phyloP scores from a whole-genome alignment of 2,113 vertebrate species.

The Corynorhinus townsendii region DNA sequence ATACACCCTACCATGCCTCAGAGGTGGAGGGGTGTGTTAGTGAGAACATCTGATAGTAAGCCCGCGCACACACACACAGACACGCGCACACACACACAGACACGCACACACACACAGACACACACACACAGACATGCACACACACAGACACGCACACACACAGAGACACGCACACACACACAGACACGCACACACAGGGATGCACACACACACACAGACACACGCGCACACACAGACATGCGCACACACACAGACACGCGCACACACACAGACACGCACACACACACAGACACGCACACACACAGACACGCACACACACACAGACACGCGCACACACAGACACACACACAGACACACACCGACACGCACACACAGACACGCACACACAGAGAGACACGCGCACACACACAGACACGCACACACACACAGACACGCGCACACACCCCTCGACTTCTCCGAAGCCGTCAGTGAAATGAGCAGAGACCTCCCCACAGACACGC shows the following conservation, averaged over 20 bases:
- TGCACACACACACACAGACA: too few species aligned
- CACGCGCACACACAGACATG: not conserved
- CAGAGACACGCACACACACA: not conserved
- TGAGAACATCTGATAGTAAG: constrained; percentile 71
- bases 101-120: not conserved
- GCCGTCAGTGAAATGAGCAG: not conserved
- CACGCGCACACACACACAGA: not conserved
- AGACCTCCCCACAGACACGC: not conserved
- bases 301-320: not conserved
- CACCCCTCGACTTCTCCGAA: not conserved
- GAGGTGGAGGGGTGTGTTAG: not conserved
- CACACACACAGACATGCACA: not conserved
- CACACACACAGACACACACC: not conserved
- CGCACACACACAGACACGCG: not conserved
- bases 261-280: not conserved
- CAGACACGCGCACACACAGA: not conserved
- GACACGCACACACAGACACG: too few species aligned
- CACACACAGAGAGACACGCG: too few species aligned
- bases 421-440: not conserved
- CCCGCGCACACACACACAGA: too few species aligned
- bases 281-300: not conserved
- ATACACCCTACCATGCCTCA: not conserved
- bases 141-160: not conserved
- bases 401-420: too few species aligned
- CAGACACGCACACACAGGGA: not conserved